Conservation (phyloP, 2,888 invertebrate genomes). For the Nemotelus pantherinus region DNA sequence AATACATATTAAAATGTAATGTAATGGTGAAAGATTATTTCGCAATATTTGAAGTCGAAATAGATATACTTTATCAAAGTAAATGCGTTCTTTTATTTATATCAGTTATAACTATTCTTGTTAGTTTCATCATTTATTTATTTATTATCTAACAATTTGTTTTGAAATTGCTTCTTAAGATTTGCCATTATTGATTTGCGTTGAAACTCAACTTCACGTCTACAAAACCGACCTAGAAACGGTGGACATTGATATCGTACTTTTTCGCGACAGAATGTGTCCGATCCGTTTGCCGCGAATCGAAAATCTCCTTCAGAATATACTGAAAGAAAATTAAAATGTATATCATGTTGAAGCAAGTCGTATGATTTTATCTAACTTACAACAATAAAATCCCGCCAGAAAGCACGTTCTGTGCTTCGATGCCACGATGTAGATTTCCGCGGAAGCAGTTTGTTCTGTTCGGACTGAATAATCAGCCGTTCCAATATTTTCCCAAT, state of each 20-base stretch:
- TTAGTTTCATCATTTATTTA: background rate
- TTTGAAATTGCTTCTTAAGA: constrained; percentile 56
- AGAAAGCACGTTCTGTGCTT: constrained; percentile 73
- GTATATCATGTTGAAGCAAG: background rate
- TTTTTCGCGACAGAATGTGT: constrained; percentile 69
- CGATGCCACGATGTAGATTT: constrained; percentile 70
- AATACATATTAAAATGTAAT: background rate
- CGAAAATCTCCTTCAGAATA: constrained; percentile 71
- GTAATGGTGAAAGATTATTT: constrained; percentile 1
- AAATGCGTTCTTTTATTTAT: background rate
- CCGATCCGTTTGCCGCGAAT: constrained; percentile 65
- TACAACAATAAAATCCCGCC: constrained; percentile 69
- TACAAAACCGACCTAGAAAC: constrained; percentile 68
- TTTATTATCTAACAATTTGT: background rate
- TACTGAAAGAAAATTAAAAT: constrained; percentile 66
- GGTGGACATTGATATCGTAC: constrained; percentile 73
- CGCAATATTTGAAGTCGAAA: background rate
- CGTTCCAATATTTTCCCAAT: constrained; percentile 68
- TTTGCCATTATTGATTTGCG: constrained; percentile 63
- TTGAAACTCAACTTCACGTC: constrained; percentile 67
- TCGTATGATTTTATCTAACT: constrained; percentile 56
- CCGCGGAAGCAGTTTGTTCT: constrained; percentile 61
- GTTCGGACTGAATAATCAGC: constrained; percentile 71
- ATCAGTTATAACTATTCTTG: no score
- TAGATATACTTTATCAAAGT: constrained; percentile 8